Conservation (phyloP, 1,140 invertebrate genomes). For the Marisa cornuarietis region DNA sequence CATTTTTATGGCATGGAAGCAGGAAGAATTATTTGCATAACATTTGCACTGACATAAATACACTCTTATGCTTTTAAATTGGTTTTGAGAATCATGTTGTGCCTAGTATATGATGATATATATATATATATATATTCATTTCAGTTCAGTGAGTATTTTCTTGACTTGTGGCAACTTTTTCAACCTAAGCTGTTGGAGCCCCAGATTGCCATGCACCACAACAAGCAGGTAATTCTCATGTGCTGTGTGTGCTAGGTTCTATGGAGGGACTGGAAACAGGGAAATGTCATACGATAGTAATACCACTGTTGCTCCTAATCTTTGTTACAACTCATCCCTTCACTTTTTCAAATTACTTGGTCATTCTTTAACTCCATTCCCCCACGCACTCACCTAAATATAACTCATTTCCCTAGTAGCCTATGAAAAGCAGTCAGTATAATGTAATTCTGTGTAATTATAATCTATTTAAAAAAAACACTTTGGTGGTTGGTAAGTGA, state of each 20-base stretch:
- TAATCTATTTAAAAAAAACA: background rate
- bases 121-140: slow-evolving; percentile 48
- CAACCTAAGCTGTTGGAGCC: slow-evolving; percentile 95
- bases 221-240: slow-evolving; percentile 73
- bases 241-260: background rate
- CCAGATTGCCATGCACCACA: slow-evolving; percentile 91
- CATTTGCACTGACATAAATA: background rate
- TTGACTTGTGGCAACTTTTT: slow-evolving; percentile 91
- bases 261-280: no score
- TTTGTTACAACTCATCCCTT: background rate
- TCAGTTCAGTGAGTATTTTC: slow-evolving; percentile 77
- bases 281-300: no score
- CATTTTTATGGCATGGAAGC: background rate
- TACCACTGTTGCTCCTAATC: no score
- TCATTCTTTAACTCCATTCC: background rate
- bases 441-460: no score
- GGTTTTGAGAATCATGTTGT: no score
- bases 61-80: no score
- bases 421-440: no score
- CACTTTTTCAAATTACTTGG: background rate
- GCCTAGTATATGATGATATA: no score
- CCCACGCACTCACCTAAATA: background rate
- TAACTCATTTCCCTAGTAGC: no score
- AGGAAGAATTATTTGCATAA: background rate
- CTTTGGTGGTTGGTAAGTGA: no score